Evolutionary conservation across 2,797 vertebrate species (phyloP), one percentile per base, ranked within the genome.

Genomic region (Bovichtus diacanthus): DNA sequence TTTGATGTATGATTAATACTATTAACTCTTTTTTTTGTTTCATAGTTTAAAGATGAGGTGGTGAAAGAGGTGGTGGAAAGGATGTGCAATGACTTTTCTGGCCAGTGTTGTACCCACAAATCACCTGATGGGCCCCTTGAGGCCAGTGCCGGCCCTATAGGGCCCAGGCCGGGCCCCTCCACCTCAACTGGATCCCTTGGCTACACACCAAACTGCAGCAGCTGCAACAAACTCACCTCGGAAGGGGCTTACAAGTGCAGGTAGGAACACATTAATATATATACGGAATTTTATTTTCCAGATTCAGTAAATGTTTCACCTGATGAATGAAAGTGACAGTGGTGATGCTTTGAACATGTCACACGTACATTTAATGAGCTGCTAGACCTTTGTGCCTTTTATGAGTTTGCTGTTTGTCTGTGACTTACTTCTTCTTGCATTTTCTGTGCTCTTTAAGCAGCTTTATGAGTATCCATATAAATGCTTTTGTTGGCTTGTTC

Each of bases 181-280:
- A 92, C 91, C 81, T 92, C 88, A 1, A 88, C 82, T 9, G 93
- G 87, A 34, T 96, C 89, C 1, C 95, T 96, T 23, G 96, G 95
- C 89, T 97, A 97, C 95, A 96, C 96, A 11, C 94, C 98, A 11
- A 93, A 94, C 87, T 99, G 98, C 93, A 97, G 94, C 92, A 96
- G 81, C 91, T 99, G 98, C 93, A 96, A 95, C 79, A 95, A 95
- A 12, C 94, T 93, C 18, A 97, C 98, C 15, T 86, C 97, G 0
- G 97, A 98, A 21, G 95, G 98, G 74, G 97, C 97, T 64, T 99
- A 99, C 92, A 97, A 98, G 82, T 99, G 98, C 96, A 99, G 98
- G 98, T 99, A 85, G 15, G 10, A 12, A 12, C 16, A 3, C 6
- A 4, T 13, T 18, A 9, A 25, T 9, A 9, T 2, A 5, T 2